Evolutionary conservation across 2,888 invertebrate species (phyloP), one percentile per base, ranked within the genome.

Genomic region (Steinernema scapterisci): DNA sequence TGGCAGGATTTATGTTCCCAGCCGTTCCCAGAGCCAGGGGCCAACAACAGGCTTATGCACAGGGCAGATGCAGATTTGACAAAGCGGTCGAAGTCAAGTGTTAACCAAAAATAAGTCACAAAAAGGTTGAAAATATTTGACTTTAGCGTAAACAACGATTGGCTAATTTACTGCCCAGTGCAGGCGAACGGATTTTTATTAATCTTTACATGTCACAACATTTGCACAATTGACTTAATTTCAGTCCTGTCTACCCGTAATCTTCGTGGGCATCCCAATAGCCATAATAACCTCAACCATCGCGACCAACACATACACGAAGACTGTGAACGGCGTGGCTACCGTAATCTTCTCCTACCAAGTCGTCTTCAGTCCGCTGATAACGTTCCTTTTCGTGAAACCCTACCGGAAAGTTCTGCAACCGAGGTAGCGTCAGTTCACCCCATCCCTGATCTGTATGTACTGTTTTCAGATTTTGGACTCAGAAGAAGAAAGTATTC

Each of bases 231-330:
- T 70, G 13, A 11, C 21, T 70, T 44, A 16, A n/a, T 63, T 73
- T 52, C 25, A 74, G 74, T 74, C 74, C 5, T 44, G 21, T n/a
- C 70, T 74, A 9, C 74, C 74, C 6, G 27, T 74, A 16, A 19
- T 74, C 9, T 74, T 74, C 43, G 74, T 74, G 25, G 74, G 74
- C 27, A 44, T 74, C n/a, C 74, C 74, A 45, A 31, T 74, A 25
- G 38, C 43, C 16, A 70, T 74, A 6, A 74, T 74, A 25, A 63
- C 51, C n/a, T 38, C 45, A 16, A 74, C 74, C 21, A 70, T 74
- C 13, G 52, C 74, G 21, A 74, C 56, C 16, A 70, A 70, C 48
- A 54, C 56, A 13, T 74, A 74, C 21, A 71, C 74, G 5, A 63
- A 63, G 6, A 51, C 70, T 11, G 46, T 74, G 7, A 74, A 74